These are phyloP conservation scores for Ornithorhynchus anatinus DNA, from an alignment of 2,113 vertebrate species.

Conservation along the genomic window DNA sequence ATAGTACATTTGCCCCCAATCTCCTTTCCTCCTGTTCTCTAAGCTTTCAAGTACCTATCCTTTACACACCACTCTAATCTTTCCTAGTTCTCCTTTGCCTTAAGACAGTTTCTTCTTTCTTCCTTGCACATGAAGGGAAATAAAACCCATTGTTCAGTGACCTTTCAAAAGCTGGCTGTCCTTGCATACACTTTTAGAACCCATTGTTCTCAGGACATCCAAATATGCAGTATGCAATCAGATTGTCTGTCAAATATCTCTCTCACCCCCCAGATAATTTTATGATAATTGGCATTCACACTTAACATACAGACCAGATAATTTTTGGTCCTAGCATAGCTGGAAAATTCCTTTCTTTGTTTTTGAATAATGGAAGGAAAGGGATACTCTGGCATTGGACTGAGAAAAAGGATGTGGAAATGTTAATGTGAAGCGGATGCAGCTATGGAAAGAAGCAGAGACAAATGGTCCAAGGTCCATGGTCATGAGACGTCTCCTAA, in stretches of 20 bases:
- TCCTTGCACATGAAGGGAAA: slow-evolving; percentile 29
- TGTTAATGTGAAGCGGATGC: background rate
- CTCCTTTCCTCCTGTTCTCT: slow-evolving; percentile 52
- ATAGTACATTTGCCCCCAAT: slow-evolving; percentile 54
- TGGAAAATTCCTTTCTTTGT: background rate
- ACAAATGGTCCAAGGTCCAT: too few species aligned
- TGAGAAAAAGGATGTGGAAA: slow-evolving; percentile 6
- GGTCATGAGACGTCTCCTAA: too few species aligned
- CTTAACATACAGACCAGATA: slow-evolving; percentile 25
- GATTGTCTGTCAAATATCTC: slow-evolving; percentile 57
- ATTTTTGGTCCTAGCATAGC: background rate
- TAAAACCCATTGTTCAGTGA: slow-evolving; percentile 28
- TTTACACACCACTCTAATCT: slow-evolving; percentile 38
- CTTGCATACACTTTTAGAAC: slow-evolving; percentile 64
- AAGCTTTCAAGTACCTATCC: slow-evolving; percentile 25
- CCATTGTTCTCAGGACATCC: slow-evolving; percentile 57
- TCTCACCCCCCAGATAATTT: slow-evolving; percentile 46
- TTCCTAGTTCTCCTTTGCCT: background rate
- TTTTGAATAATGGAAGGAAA: too few species aligned
- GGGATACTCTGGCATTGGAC: too few species aligned
- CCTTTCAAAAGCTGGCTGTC: slow-evolving; percentile 53
- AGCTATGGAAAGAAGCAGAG: slow-evolving; percentile 8
- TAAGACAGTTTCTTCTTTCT: background rate
- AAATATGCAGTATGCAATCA: slow-evolving; percentile 64
- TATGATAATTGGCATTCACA: slow-evolving; percentile 47